A percentile compares a stretch with the other conserved stretches of the same genome.
These are phyloP conservation scores for Chaetodon trifasciatus DNA, from an alignment of 2,797 vertebrate genomes.

Conservation along the genomic window DNA sequence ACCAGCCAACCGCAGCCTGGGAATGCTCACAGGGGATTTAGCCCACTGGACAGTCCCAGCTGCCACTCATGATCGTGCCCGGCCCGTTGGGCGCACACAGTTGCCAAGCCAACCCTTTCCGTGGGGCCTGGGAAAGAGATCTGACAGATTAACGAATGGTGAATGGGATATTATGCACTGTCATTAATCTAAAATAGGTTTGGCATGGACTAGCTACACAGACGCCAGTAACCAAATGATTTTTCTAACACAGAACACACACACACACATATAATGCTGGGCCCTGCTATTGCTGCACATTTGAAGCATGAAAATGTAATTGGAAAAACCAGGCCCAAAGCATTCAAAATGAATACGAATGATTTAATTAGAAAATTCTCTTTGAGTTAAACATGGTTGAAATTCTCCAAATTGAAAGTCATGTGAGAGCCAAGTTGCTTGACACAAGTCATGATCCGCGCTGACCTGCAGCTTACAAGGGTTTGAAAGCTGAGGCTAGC, in stretches of 20 bases:
- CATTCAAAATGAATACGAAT: slow-evolving; percentile 19
- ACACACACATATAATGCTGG: slow-evolving; percentile 39
- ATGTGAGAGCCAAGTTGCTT: not conserved
- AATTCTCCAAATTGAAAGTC: slow-evolving; percentile 27
- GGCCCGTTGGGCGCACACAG: slow-evolving; percentile 55
- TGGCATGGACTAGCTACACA: slow-evolving; percentile 50
- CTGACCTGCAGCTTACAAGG: not conserved
- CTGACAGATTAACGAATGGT: slow-evolving; percentile 74
- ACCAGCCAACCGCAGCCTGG: slow-evolving; percentile 70
- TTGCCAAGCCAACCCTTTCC: slow-evolving; percentile 70
- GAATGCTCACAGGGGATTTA: slow-evolving; percentile 57
- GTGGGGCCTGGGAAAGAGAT: slow-evolving; percentile 68
- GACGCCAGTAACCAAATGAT: slow-evolving; percentile 63
- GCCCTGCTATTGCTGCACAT: slow-evolving; percentile 25
- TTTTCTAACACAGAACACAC: slow-evolving; percentile 51
- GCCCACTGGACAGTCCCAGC: slow-evolving; percentile 65
- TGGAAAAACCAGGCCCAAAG: slow-evolving; percentile 32
- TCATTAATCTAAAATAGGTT: slow-evolving; percentile 78
- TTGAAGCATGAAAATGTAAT: slow-evolving; percentile 28
- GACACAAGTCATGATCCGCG: not conserved
- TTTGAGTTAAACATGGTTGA: not conserved
- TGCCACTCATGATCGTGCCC: slow-evolving; percentile 57
- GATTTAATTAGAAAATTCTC: slow-evolving; percentile 16
- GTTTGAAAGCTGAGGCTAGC: slow-evolving; percentile 16
- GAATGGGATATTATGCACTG: slow-evolving; percentile 73